Conservation (phyloP, 2,113 vertebrate species). For the Pluvialis apricaria region DNA sequence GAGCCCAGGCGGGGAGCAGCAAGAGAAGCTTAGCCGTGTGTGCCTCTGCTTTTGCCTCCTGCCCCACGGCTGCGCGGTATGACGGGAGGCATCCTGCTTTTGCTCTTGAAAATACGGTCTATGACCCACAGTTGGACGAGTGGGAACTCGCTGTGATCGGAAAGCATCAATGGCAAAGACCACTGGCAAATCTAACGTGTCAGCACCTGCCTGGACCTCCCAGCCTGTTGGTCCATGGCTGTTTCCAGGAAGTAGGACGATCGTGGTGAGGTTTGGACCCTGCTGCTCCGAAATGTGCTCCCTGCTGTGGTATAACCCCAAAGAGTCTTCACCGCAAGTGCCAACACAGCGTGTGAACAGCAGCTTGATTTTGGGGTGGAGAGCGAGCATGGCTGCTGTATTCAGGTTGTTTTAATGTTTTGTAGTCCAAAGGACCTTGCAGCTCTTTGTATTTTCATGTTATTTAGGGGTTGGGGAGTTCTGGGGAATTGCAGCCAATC, state of each 20-base stretch:
- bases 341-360: neutral
- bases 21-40: neutral
- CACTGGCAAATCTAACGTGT: neutral
- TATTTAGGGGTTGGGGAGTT: neutral
- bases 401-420: neutral
- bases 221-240: neutral
- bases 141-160: neutral
- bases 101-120: neutral
- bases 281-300: neutral
- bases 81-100: neutral
- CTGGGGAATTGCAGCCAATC: fast-evolving
- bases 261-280: neutral
- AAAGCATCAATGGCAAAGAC: neutral
- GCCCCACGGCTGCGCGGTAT: neutral
- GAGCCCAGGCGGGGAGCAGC: neutral
- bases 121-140: neutral
- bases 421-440: neutral
- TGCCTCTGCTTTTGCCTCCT: neutral
- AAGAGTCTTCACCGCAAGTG: neutral
- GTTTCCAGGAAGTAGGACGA: neutral
- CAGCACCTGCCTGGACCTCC: neutral
- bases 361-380: neutral
- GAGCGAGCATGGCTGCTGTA: fast-evolving
- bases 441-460: neutral
- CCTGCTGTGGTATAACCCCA: neutral